phyloP scores from a whole-genome alignment of 2,888 invertebrate species.

The Eristalinus sepulchralis region DNA sequence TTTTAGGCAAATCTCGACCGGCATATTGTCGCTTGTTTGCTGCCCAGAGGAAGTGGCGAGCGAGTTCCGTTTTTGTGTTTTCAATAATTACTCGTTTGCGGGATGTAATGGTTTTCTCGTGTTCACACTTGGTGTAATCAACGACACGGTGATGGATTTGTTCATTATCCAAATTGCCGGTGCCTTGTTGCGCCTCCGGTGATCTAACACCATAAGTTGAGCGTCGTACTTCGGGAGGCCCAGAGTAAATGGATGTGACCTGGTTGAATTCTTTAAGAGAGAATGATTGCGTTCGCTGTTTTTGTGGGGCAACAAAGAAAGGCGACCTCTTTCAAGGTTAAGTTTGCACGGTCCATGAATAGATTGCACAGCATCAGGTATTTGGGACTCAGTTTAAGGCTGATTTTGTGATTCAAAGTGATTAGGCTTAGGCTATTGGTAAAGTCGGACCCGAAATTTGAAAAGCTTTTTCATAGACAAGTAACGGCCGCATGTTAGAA shows the following conservation, averaged over 20 bases:
- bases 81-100: not conserved
- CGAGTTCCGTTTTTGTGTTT: not conserved
- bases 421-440: too few species aligned
- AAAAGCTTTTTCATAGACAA: too few species aligned
- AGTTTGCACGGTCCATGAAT: too few species aligned
- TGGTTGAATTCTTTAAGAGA: too few species aligned
- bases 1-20: not conserved
- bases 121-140: not conserved
- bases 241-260: not conserved
- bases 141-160: not conserved
- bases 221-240: not conserved
- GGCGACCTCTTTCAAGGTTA: too few species aligned
- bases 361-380: too few species aligned
- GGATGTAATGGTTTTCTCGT: not conserved
- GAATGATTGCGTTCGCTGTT: too few species aligned
- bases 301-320: too few species aligned
- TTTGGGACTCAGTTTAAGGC: too few species aligned
- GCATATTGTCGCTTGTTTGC: not conserved
- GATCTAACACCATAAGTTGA: not conserved
- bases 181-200: not conserved
- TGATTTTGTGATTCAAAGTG: too few species aligned
- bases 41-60: not conserved
- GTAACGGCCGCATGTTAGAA: too few species aligned
- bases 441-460: too few species aligned
- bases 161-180: not conserved